Base-by-base conservation (phyloP, 2,888 invertebrate species). In the Cephonodes hylas region DNA sequence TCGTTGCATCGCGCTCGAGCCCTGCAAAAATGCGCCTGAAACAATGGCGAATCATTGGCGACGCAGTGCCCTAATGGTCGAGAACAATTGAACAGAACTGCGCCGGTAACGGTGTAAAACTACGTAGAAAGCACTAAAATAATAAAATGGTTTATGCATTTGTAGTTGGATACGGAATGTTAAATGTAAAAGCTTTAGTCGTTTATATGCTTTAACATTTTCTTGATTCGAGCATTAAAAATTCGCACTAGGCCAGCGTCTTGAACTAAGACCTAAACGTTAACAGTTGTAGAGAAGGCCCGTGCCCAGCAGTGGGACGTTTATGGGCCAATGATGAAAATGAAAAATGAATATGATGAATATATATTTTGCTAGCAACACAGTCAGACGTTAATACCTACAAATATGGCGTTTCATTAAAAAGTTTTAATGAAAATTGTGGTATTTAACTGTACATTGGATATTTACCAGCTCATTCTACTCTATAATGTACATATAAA, bases 1-100 rank as follows among this genome's bases (percentile, higher is more conserved):
- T 31, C 63, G 62, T 56, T 42, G 42, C 38, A 59, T 61, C 60
- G 44, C 10, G 62, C 61, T 65, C 53, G 59, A 48, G 31, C 8
- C 10, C 18, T 27, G 53, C 31, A 53, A 31, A 48, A 53, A 31
- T 31, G 53, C 31, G 18, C 10, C 31, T 31, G 31, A 53, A 53
- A 31, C 27, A 53, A 53, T 53, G 27, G 48, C 27, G 27, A 53
- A 53, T 53, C 15, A 15, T 18, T 27, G 48, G 8, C 27, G 13
- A 53, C 18, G 48, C 18, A 53, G 27, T 18, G n/a, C 13, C 31
- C 31, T 53, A 53, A 31, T 18, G 31, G 53, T 20, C n/a, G 48
- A n/a, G 15, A n/a, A 48, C n/a, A 48, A 48, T 27, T 27, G 6
- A 27, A n/a, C 15, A 48, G 7, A 3, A 15, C n/a, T 4, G 2